A percentile compares a stretch with the other conserved stretches of the same genome.
phyloP scores from a whole-genome alignment of 2,113 vertebrate genomes.

The Hyaena hyaena region DNA sequence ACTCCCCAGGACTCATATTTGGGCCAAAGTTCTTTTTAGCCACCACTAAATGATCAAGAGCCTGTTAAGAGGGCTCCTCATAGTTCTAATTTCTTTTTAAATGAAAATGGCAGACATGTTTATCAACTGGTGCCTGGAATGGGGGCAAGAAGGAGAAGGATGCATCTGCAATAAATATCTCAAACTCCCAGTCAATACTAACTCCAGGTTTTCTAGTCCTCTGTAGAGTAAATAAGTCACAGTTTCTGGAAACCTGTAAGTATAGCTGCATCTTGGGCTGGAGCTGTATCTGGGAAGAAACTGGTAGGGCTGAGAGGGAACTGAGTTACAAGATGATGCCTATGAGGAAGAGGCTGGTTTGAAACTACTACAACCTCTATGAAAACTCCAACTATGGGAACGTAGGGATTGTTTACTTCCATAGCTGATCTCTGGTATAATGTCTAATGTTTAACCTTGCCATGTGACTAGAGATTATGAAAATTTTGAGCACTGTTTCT shows the following conservation, averaged over 20 bases:
- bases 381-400: neutral
- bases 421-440: neutral
- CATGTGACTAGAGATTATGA: neutral
- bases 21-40: neutral
- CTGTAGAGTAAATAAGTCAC: neutral
- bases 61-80: neutral
- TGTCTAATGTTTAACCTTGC: constrained; percentile 46
- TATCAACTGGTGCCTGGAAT: neutral
- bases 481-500: constrained; percentile 36
- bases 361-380: neutral
- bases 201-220: constrained; percentile 27
- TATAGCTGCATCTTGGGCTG: neutral
- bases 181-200: neutral
- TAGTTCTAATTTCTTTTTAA: constrained; percentile 40
- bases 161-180: neutral
- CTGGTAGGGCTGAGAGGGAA: neutral
- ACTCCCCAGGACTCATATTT: neutral
- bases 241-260: neutral
- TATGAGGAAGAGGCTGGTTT: neutral
- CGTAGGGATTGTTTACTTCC: neutral
- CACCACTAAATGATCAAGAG: neutral
- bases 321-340: neutral
- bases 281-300: neutral
- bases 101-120: neutral
- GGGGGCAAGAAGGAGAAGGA: neutral